Percentiles rank a stretch among this genome's conserved stretches.
Evolutionary conservation across 2,888 invertebrate species (phyloP).

Genomic region (Catonia carolina): DNA sequence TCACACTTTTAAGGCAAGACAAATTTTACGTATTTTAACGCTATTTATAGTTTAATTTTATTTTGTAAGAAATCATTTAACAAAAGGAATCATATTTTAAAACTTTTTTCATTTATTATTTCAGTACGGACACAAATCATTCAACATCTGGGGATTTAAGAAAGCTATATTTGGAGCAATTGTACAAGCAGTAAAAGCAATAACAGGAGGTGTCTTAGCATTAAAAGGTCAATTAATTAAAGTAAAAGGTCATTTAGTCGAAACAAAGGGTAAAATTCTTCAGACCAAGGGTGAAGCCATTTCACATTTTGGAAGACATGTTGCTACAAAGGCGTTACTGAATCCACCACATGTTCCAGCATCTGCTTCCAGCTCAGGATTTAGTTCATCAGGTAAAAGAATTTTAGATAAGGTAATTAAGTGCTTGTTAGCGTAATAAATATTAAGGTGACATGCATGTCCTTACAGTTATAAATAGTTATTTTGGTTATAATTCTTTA

Average conservation of each 20-base stretch:
- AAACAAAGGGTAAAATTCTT: constrained; percentile 53
- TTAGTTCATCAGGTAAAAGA: constrained; percentile 10
- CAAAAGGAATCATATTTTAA: too few species aligned
- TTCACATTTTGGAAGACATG: constrained; percentile 68
- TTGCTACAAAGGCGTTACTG: constrained; percentile 64
- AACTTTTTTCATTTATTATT: too few species aligned
- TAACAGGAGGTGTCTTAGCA: constrained; percentile 79
- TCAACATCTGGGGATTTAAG: constrained; percentile 69
- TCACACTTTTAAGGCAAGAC: too few species aligned
- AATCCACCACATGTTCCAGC: constrained; percentile 24
- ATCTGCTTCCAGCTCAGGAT: constrained; percentile 7
- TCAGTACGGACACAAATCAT: constrained; percentile 40
- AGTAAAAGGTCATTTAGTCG: constrained; percentile 65
- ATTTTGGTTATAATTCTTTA: too few species aligned
- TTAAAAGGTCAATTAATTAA: constrained; percentile 83
- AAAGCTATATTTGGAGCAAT: constrained; percentile 75
- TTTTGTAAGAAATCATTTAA: not conserved
- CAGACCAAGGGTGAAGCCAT: constrained; percentile 71
- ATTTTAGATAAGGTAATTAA: too few species aligned
- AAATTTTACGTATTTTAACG: too few species aligned
- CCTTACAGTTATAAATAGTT: too few species aligned
- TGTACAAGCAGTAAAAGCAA: constrained; percentile 80
- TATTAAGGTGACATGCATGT: too few species aligned
- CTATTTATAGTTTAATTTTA: not conserved
- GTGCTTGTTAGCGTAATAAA: too few species aligned